These are phyloP conservation scores for Channa striata DNA, from an alignment of 2,797 vertebrate genomes.

Conservation along the genomic window DNA sequence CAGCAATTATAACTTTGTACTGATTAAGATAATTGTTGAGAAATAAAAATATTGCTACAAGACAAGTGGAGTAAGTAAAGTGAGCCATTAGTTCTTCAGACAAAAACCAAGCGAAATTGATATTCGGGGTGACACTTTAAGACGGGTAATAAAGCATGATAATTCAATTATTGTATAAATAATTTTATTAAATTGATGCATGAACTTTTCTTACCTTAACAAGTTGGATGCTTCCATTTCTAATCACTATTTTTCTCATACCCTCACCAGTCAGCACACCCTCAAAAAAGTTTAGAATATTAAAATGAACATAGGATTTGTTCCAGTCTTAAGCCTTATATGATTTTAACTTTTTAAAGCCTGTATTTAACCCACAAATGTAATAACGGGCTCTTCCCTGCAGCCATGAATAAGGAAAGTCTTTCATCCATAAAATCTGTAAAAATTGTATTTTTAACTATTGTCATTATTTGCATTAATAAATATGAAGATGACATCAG, in stretches of 20 bases:
- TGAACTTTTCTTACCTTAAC: neutral
- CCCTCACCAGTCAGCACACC: too few species aligned
- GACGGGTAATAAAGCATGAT: neutral
- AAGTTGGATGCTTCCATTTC: neutral
- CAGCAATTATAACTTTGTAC: neutral
- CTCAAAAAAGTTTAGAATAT: neutral
- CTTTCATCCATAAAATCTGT: conserved; percentile 11
- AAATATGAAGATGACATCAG: too few species aligned
- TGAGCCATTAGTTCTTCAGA: neutral
- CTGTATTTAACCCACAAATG: conserved; percentile 51
- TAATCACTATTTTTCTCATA: neutral
- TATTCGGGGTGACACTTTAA: neutral
- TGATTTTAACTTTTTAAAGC: conserved; percentile 21
- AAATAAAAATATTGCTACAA: neutral
- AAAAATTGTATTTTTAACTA: too few species aligned
- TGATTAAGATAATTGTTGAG: neutral
- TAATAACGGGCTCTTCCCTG: conserved; percentile 42
- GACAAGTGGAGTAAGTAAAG: neutral
- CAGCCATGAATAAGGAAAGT: conserved; percentile 47
- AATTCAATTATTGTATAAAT: too few species aligned
- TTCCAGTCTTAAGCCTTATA: neutral
- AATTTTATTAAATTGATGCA: neutral
- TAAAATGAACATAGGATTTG: neutral
- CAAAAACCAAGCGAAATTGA: neutral
- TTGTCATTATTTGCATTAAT: too few species aligned